A percentile compares a stretch with the other conserved stretches of the same genome.
Evolutionary conservation across 1,140 invertebrate species (phyloP).

Genomic region (Ruditapes philippinarum): DNA sequence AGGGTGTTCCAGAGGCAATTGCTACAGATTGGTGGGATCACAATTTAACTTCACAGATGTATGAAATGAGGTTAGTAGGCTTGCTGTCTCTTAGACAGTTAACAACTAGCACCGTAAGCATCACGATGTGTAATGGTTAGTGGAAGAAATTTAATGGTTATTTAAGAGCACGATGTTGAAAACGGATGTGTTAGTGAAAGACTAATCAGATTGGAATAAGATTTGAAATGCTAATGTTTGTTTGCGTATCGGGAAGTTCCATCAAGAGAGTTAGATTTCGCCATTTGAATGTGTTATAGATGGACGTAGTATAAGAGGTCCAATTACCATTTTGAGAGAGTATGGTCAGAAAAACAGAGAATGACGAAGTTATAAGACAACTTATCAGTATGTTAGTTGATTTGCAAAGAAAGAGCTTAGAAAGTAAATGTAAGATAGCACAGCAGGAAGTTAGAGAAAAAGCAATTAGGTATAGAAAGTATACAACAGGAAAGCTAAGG

Average conservation of each 20-base stretch:
- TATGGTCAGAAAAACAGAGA: slow-evolving; percentile 61
- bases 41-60: slow-evolving; percentile 85
- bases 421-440: slow-evolving; percentile 54
- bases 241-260: slow-evolving; percentile 74
- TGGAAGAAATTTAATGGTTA: too few species aligned
- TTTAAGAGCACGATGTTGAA: too few species aligned
- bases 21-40: slow-evolving; percentile 86
- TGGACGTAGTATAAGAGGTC: too few species aligned
- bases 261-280: slow-evolving; percentile 74
- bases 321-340: too few species aligned
- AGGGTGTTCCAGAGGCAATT: slow-evolving; percentile 85
- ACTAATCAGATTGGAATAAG: slow-evolving; percentile 82
- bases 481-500: slow-evolving; percentile 37
- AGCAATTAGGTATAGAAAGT: too few species aligned
- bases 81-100: slow-evolving; percentile 72
- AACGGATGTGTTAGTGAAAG: slow-evolving; percentile 71
- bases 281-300: slow-evolving; percentile 77
- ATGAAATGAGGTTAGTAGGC: slow-evolving; percentile 67
- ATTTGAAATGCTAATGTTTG: slow-evolving; percentile 61
- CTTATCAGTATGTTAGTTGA: too few species aligned
- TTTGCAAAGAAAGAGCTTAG: not conserved
- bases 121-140: too few species aligned
- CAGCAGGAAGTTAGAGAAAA: slow-evolving; percentile 41
- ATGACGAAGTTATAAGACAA: too few species aligned
- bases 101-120: too few species aligned